phyloP scores from a whole-genome alignment of 2,113 vertebrate species.

The Pituophis catenifer region DNA sequence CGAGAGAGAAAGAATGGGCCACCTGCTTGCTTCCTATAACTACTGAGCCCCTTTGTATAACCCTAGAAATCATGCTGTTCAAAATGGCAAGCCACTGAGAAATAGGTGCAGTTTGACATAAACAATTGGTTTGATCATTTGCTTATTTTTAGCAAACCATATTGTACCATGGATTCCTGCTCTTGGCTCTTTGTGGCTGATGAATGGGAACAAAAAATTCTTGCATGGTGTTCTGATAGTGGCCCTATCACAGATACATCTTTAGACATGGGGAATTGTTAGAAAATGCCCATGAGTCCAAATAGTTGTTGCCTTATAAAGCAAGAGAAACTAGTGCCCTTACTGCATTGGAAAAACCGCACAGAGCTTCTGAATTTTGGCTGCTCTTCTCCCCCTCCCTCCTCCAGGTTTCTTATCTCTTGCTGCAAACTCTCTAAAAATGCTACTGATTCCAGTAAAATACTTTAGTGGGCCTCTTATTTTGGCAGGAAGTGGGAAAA shows the following conservation, averaged over 20 bases:
- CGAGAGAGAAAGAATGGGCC: background rate
- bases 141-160: background rate
- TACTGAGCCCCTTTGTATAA: background rate
- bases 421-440: background rate
- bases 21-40: background rate
- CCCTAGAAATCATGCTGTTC: background rate
- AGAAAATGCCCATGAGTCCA: background rate
- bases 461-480: background rate
- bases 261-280: background rate
- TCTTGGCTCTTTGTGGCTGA: background rate
- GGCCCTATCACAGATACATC: background rate
- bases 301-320: background rate
- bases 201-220: background rate
- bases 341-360: background rate
- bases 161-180: background rate
- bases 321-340: background rate
- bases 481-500: background rate
- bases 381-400: background rate
- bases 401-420: background rate
- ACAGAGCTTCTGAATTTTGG: background rate
- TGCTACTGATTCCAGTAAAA: background rate
- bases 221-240: background rate
- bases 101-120: background rate
- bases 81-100: background rate
- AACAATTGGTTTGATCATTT: background rate